These are phyloP conservation scores for Onychostoma macrolepis DNA, from an alignment of 2,113 vertebrate species.

Conservation along the genomic window DNA sequence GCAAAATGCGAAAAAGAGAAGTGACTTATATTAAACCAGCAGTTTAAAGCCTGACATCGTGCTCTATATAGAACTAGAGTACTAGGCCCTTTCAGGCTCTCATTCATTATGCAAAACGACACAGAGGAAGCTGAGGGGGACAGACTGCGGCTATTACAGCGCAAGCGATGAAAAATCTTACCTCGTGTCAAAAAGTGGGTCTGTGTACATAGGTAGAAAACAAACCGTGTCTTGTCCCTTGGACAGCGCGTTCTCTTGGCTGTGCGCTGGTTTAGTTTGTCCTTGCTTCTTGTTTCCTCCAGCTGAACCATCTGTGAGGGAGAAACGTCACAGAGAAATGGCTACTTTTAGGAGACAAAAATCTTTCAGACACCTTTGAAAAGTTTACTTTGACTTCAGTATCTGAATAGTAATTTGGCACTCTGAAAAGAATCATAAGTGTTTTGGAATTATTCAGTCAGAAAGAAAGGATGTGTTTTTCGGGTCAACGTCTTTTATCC, in stretches of 20 bases:
- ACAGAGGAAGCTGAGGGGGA: background rate
- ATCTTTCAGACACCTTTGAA: slow-evolving; percentile 33
- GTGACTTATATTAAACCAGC: background rate
- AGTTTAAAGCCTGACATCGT: background rate
- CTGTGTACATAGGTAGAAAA: slow-evolving; percentile 63
- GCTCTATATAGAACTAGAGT: background rate
- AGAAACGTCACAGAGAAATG: background rate
- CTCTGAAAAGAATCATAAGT: background rate
- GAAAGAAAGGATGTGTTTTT: background rate
- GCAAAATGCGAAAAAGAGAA: background rate
- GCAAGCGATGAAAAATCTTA: slow-evolving; percentile 56
- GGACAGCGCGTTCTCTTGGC: slow-evolving; percentile 56
- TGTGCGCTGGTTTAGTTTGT: slow-evolving; percentile 52
- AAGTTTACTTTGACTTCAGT: background rate
- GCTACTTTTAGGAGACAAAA: background rate
- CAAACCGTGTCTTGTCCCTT: slow-evolving; percentile 38
- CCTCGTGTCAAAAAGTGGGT: slow-evolving; percentile 73
- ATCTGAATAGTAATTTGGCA: slow-evolving; percentile 2
- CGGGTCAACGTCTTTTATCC: background rate
- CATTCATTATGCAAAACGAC: slow-evolving; percentile 19
- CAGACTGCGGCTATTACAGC: slow-evolving; percentile 13
- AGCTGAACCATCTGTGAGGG: slow-evolving; percentile 61
- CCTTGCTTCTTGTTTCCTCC: slow-evolving; percentile 59
- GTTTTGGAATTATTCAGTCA: background rate
- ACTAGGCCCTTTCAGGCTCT: slow-evolving; percentile 2